Percentiles rank a stretch among this genome's conserved stretches.
phyloP scores from a whole-genome alignment of 2,113 vertebrate species.

The Prochilodus magdalenae region DNA sequence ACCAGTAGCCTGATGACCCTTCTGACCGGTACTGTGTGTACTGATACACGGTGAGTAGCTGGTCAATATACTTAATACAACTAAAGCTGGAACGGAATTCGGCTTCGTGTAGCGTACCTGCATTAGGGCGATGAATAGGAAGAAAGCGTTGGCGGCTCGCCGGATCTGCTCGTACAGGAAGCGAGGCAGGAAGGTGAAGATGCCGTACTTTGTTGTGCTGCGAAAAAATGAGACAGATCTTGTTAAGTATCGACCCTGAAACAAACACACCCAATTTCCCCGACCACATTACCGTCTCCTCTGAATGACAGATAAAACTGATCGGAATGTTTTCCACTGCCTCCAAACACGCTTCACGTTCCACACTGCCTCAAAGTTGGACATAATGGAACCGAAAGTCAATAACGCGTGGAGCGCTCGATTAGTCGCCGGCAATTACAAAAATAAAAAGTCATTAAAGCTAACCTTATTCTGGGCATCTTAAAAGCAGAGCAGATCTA shows the following conservation, averaged over 20 bases:
- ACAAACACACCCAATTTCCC: background rate
- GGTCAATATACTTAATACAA: too few species aligned
- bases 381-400: conserved; percentile 7
- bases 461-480: background rate
- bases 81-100: too few species aligned
- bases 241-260: conserved; percentile 23
- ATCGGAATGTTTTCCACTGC: background rate
- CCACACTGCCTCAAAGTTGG: background rate
- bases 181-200: conserved; percentile 97
- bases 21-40: too few species aligned
- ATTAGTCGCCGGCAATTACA: background rate
- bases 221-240: conserved; percentile 19
- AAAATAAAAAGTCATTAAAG: conserved; percentile 36
- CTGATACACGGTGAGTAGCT: too few species aligned
- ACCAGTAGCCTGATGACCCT: too few species aligned
- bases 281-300: background rate
- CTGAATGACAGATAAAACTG: too few species aligned
- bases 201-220: conserved; percentile 97
- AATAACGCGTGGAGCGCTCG: conserved; percentile 12
- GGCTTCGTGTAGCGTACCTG: conserved; percentile 88
- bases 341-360: background rate
- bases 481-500: conserved; percentile 39
- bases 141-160: conserved; percentile 98
- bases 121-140: conserved; percentile 99
- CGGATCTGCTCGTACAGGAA: conserved; percentile 99